Percentiles rank a stretch among this genome's conserved stretches.
These are phyloP conservation scores for Parus major DNA, from an alignment of 2,113 vertebrate genomes.

Conservation along the genomic window DNA sequence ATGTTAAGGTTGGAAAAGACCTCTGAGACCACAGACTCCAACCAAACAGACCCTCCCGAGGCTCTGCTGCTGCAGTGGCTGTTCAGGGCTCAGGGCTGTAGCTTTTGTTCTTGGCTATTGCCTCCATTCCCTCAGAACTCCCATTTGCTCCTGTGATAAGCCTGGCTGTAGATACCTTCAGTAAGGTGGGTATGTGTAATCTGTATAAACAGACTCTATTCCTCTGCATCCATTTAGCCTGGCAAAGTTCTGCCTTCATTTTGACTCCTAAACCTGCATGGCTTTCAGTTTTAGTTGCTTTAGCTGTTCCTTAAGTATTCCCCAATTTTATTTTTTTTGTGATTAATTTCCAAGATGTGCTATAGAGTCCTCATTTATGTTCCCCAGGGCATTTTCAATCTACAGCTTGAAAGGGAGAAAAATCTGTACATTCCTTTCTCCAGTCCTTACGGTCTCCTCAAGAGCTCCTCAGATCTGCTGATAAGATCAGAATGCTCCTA, in stretches of 20 bases:
- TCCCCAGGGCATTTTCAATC: not conserved
- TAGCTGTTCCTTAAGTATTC: not conserved
- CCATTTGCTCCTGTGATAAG: not conserved
- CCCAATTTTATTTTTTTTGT: not conserved
- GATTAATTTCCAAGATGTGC: not conserved
- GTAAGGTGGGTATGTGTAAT: not conserved
- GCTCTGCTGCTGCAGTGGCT: not conserved
- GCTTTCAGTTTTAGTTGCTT: not conserved
- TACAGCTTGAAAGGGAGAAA: not conserved
- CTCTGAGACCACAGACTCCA: not conserved
- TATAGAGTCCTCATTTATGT: not conserved
- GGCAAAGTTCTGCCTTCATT: not conserved
- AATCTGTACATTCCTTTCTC: not conserved
- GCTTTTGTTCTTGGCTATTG: not conserved
- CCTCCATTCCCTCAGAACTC: not conserved
- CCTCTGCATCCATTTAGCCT: not conserved
- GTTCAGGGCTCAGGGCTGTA: not conserved
- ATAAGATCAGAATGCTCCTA: not conserved
- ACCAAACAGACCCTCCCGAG: not conserved
- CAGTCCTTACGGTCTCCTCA: not conserved
- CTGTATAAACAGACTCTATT: not conserved
- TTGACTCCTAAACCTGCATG: not conserved
- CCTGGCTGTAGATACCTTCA: not conserved
- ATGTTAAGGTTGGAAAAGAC: not conserved
- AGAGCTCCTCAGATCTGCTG: not conserved